These are phyloP conservation scores for Lacanobia oleracea DNA, from an alignment of 2,888 invertebrate genomes.

Conservation along the genomic window DNA sequence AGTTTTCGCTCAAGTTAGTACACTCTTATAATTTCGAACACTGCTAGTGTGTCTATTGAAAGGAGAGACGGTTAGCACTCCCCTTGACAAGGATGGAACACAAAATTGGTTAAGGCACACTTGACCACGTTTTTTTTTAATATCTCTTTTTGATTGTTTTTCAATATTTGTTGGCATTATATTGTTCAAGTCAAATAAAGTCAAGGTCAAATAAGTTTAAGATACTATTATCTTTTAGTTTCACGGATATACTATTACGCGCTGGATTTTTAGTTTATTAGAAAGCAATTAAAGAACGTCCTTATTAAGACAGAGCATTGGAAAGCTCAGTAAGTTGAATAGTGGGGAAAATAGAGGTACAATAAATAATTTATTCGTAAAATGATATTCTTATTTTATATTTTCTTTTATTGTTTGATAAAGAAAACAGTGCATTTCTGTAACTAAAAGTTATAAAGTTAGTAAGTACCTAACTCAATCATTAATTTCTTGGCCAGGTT, in stretches of 20 bases:
- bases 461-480: not conserved
- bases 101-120: conserved; percentile 82
- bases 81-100: conserved; percentile 98
- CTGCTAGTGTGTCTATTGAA: conserved; percentile 96
- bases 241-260: no score
- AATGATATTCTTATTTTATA: no score
- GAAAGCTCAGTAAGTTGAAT: no score
- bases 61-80: conserved; percentile 99
- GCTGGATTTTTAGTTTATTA: no score
- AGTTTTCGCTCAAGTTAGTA: conserved; percentile 56
- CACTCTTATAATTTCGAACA: not conserved
- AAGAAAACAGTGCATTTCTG: no score
- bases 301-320: no score
- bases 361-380: no score
- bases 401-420: no score
- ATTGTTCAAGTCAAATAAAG: not conserved
- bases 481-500: conserved; percentile 75
- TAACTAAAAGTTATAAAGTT: not conserved
- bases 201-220: not conserved
- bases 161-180: not conserved
- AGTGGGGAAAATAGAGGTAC: no score
- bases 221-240: not conserved
- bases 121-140: conserved; percentile 76
- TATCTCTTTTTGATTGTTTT: not conserved
- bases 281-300: no score